Evolutionary conservation across 2,888 invertebrate species (phyloP).

Genomic region (Pyrochroa serraticornis): DNA sequence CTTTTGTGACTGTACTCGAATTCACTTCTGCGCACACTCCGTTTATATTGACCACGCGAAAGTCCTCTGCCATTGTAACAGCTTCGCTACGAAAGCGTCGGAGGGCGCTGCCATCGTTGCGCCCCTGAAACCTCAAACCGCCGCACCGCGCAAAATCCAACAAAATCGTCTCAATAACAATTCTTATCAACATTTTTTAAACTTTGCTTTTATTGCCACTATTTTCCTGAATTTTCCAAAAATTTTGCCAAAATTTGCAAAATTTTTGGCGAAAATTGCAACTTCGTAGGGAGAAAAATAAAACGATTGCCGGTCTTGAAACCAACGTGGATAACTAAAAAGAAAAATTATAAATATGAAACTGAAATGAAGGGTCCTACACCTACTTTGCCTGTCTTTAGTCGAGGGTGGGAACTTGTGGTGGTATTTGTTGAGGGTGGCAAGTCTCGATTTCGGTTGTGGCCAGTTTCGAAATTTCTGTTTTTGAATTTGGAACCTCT

Average conservation of each 20-base stretch:
- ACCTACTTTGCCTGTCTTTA: not conserved
- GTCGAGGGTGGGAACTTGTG: not conserved
- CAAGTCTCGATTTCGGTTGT: too few relatives aligned
- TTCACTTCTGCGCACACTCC: conserved; percentile 11
- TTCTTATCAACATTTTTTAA: not conserved
- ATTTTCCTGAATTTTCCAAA: too few relatives aligned
- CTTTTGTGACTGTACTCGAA: conserved; percentile 28
- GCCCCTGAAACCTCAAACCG: not conserved
- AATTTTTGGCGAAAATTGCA: too few relatives aligned
- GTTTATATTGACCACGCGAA: conserved; percentile 27
- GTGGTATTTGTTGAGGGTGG: too few relatives aligned
- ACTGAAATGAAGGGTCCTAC: not conserved
- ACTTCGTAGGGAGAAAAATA: too few relatives aligned
- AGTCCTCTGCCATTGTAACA: conserved; percentile 13
- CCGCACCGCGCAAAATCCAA: not conserved
- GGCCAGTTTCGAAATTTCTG: too few relatives aligned
- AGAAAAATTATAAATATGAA: too few relatives aligned
- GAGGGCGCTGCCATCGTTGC: conserved; percentile 11
- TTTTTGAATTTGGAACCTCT: conserved; percentile 3
- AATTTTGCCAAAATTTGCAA: too few relatives aligned
- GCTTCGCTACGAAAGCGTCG: conserved; percentile 2
- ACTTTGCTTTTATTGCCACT: not conserved
- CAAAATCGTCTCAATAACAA: not conserved
- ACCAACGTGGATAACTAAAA: too few relatives aligned
- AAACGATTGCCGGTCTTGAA: too few relatives aligned